Evolutionary conservation across 2,888 invertebrate genomes (phyloP).

Genomic region (Xestoiulus laeticollis): DNA sequence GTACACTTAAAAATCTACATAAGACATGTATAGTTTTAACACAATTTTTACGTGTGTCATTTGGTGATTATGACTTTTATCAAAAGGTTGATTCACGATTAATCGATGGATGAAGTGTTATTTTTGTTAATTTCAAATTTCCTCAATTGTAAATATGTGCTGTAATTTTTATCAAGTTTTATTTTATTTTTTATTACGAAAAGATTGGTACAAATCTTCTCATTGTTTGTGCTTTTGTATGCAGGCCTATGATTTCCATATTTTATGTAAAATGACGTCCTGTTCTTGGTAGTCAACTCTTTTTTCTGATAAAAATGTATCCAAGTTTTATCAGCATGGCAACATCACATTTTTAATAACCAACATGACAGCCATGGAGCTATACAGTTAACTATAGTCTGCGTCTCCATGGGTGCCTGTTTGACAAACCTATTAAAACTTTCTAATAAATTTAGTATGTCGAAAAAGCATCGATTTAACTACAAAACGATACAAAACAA

Average conservation of each 20-base stretch:
- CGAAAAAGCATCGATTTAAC: neutral
- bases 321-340: neutral
- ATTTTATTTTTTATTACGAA: neutral
- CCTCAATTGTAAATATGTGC: neutral
- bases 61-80: too few species aligned
- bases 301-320: neutral
- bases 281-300: neutral
- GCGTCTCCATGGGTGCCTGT: too few species aligned
- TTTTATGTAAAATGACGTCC: neutral
- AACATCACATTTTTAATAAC: neutral
- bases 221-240: slow-evolving; percentile 15
- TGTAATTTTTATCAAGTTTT: neutral
- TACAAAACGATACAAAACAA: neutral
- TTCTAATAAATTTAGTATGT: neutral
- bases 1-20: too few species aligned
- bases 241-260: neutral
- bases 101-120: too few species aligned
- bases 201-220: neutral
- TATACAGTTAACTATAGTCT: too few species aligned
- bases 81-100: too few species aligned
- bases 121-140: neutral
- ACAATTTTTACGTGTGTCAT: too few species aligned
- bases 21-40: too few species aligned
- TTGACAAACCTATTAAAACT: neutral
- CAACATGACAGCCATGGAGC: too few species aligned